Percentiles rank a stretch among this genome's conserved stretches.
These are phyloP conservation scores for Carcharodon carcharias DNA, from an alignment of 2,797 vertebrate species.

Conservation along the genomic window DNA sequence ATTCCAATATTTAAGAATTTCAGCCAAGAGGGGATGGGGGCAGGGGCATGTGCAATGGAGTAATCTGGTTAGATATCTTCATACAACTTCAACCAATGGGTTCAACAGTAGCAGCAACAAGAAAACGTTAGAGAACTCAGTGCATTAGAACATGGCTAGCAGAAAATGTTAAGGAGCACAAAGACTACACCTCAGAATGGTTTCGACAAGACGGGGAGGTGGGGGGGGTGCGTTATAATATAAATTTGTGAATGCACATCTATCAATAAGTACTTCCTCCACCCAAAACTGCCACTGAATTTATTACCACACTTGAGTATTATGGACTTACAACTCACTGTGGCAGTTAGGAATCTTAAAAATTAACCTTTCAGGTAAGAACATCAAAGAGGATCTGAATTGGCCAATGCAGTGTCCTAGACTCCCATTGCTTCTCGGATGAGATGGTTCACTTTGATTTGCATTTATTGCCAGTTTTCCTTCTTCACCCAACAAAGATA, in stretches of 20 bases:
- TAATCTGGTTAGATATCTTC: not conserved
- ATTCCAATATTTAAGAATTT: not conserved
- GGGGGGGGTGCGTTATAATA: too few species aligned
- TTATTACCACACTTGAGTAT: not conserved
- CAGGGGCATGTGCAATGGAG: not conserved
- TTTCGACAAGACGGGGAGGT: not conserved
- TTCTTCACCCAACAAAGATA: not conserved
- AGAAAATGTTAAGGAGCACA: not conserved
- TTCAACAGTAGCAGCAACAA: not conserved
- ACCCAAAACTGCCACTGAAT: not conserved
- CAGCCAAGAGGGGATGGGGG: not conserved
- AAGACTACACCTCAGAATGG: not conserved
- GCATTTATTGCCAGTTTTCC: not conserved
- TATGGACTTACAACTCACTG: not conserved
- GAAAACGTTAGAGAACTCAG: not conserved
- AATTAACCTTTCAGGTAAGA: not conserved
- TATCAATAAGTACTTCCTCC: not conserved
- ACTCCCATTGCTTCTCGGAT: not conserved
- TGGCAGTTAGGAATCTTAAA: not conserved
- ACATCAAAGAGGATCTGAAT: not conserved
- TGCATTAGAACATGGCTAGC: conserved; percentile 31
- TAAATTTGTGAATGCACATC: not conserved
- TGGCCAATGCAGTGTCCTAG: not conserved
- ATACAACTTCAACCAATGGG: not conserved
- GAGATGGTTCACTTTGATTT: not conserved